phyloP scores from a whole-genome alignment of 2,113 vertebrate species.

The Tamias sibiricus region DNA sequence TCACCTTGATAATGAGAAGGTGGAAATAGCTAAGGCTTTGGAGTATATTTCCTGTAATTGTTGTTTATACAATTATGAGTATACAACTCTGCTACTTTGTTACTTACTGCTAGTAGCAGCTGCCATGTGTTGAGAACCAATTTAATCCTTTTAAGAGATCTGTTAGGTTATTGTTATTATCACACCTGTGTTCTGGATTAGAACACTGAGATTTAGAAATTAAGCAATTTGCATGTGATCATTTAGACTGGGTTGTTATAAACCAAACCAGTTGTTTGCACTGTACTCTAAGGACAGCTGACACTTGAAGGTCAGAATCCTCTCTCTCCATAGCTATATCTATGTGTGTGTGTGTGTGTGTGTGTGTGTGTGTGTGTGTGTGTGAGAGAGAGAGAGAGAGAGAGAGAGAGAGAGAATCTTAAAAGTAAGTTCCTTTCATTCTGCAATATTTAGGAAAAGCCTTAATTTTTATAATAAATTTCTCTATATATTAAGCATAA shows the following conservation, averaged over 20 bases:
- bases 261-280: not conserved
- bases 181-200: not conserved
- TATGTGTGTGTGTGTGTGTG: not conserved
- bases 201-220: not conserved
- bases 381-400: too few species aligned
- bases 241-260: not conserved
- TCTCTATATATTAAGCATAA: not conserved
- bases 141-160: not conserved
- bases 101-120: not conserved
- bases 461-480: not conserved
- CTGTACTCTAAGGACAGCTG: not conserved
- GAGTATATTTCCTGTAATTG: not conserved
- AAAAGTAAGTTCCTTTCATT: not conserved
- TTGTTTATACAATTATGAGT: not conserved
- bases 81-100: not conserved
- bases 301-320: not conserved
- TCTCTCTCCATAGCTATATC: not conserved
- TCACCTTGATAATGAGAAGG: not conserved
- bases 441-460: not conserved
- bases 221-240: not conserved
- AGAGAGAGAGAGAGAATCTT: not conserved
- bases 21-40: not conserved
- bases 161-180: not conserved
- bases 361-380: too few species aligned
- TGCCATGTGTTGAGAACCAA: not conserved